Percentiles rank a stretch among this genome's conserved stretches.
phyloP scores from a whole-genome alignment of 2,797 vertebrate species.

The Acipenser ruthenus region DNA sequence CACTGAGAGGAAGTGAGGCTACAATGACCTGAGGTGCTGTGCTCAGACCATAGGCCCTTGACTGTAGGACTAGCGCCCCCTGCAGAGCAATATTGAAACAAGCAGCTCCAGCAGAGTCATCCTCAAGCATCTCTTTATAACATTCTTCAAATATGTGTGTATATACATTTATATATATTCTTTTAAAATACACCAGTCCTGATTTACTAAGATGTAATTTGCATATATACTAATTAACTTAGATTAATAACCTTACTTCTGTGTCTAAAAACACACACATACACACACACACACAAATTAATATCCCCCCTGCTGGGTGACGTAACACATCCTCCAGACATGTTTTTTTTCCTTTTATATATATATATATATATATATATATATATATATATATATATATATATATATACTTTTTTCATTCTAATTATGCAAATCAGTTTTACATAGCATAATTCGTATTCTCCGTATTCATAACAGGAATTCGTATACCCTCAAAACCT shows the following conservation, averaged over 20 bases:
- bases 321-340: conserved; percentile 63
- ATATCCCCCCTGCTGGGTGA: conserved; percentile 48
- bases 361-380: conserved; percentile 17
- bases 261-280: too few relatives aligned
- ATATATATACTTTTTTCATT: conserved; percentile 40
- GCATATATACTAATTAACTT: conserved; percentile 67
- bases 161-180: conserved; percentile 32
- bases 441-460: conserved; percentile 54
- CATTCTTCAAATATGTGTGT: background rate
- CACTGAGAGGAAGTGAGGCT: too few relatives aligned
- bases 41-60: too few relatives aligned
- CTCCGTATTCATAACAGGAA: conserved; percentile 32
- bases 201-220: conserved; percentile 53
- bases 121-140: too few relatives aligned
- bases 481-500: conserved; percentile 43
- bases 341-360: conserved; percentile 50
- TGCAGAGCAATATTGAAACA: too few relatives aligned
- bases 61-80: too few relatives aligned
- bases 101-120: too few relatives aligned
- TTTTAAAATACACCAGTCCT: conserved; percentile 33
- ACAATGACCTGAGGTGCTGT: too few relatives aligned
- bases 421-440: conserved; percentile 53
- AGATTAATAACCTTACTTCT: conserved; percentile 40
- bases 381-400: too few relatives aligned
- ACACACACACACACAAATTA: too few relatives aligned